Evolutionary conservation across 2,797 vertebrate species (phyloP).

Genomic region (Fistularia commersonii): DNA sequence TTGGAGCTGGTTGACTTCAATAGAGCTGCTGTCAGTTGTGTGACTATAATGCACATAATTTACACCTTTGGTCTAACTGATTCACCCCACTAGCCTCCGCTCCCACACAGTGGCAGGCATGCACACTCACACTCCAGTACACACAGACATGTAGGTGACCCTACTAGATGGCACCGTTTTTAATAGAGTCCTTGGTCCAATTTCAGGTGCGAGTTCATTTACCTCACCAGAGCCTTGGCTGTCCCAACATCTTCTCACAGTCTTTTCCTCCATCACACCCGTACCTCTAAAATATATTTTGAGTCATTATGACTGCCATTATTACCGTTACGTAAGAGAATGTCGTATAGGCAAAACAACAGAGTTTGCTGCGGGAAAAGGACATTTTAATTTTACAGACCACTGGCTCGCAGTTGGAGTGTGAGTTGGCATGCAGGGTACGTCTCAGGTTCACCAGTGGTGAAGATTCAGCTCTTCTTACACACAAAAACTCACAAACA

Average conservation of each 20-base stretch:
- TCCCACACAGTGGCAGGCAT: slow-evolving; percentile 2
- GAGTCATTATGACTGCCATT: slow-evolving; percentile 63
- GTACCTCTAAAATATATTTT: slow-evolving; percentile 49
- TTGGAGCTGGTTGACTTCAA: slow-evolving; percentile 62
- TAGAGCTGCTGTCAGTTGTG: slow-evolving; percentile 49
- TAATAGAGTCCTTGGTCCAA: slow-evolving; percentile 29
- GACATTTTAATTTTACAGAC: slow-evolving; percentile 81
- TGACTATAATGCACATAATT: slow-evolving; percentile 53
- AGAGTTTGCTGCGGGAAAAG: slow-evolving; percentile 59
- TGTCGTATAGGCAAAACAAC: slow-evolving; percentile 64
- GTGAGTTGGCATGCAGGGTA: slow-evolving; percentile 46
- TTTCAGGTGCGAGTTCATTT: slow-evolving; percentile 51
- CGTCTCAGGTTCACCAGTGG: slow-evolving; percentile 40
- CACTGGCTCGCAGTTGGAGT: slow-evolving; percentile 67
- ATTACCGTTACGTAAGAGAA: slow-evolving; percentile 65
- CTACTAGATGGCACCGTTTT: slow-evolving; percentile 23
- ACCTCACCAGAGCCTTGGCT: slow-evolving; percentile 31
- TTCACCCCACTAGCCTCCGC: slow-evolving; percentile 10
- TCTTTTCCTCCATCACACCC: slow-evolving; percentile 27
- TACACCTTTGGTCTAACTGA: slow-evolving; percentile 34
- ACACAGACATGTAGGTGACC: slow-evolving; percentile 23
- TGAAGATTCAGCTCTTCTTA: slow-evolving; percentile 31
- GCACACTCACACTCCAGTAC: slow-evolving; percentile 6
- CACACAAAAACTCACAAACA: slow-evolving; percentile 5
- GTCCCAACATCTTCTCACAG: slow-evolving; percentile 21